Conservation (phyloP, 35 echinoderm and acorn worm species). For the Hemicentrotus pulcherrimus region DNA sequence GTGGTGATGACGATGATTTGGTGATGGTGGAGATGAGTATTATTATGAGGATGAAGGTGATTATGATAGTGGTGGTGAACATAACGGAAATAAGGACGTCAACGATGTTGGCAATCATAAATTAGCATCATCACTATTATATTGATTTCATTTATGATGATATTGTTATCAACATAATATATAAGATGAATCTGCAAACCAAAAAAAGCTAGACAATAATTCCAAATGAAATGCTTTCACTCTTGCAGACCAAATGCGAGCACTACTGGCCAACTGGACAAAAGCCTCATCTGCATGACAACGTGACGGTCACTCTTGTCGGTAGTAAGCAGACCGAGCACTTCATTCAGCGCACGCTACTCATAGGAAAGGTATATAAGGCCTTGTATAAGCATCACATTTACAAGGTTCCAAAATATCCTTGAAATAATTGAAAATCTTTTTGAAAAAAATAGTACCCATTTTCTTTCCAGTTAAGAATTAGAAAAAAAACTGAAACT, state of each 20-base stretch:
- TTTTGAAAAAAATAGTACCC: no score
- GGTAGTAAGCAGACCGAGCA: not conserved
- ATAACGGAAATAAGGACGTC: no score
- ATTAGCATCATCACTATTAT: no score
- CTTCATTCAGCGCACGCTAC: not conserved
- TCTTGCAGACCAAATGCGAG: slow-evolving; percentile 36
- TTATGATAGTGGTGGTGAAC: not conserved
- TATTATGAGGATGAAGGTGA: not conserved
- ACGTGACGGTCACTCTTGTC: slow-evolving; percentile 5
- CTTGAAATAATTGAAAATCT: no score
- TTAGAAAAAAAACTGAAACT: no score
- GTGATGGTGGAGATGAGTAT: not conserved
- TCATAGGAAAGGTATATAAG: not conserved
- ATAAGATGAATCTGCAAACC: not conserved
- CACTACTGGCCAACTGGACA: slow-evolving; percentile 30
- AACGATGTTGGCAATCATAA: no score
- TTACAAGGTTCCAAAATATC: no score
- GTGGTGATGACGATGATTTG: not conserved
- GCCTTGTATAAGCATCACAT: not conserved
- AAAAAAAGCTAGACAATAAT: not conserved
- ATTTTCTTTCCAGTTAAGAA: no score
- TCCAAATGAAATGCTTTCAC: not conserved
- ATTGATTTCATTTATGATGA: no score
- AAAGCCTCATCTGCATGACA: not conserved
- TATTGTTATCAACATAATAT: no score